Base-by-base conservation (phyloP, 2,888 invertebrate species). In the Autographa pulchrina region DNA sequence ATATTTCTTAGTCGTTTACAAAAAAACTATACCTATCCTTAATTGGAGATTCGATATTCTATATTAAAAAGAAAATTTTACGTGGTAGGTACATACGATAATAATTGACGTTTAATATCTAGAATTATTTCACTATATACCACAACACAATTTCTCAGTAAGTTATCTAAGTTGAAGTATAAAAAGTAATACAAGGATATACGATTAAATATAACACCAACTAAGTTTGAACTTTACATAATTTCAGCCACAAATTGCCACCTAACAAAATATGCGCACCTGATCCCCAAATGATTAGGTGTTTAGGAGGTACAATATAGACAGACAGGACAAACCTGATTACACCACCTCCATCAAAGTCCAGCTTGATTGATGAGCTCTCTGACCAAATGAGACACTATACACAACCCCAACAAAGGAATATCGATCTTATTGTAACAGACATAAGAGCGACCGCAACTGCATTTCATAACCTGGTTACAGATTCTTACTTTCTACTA, bases 281-380 rank as follows among this genome's bases (percentile, higher is more conserved):
- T 92, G 92, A 86, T 88, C 86, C 86, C 84, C 83, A 74, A 83
- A 92, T 91, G 92, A 90, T 89, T 85, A 90, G 86, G 86, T 89
- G 87, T 89, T 89, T 87, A 86, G 84, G 85, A 86, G 86, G 88
- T 85, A 85, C 84, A 78, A 78, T 83, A 86, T 82, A 86, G 90
- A 90, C 91, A 89, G 90, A 91, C 89, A 89, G 85, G 86, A 90
- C 92, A 91, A 93, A 93, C 93, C 90, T 88, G 92, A 94, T 93
- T 93, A 93, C 88, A 88, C 85, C 88, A 86, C 93, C 91, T 92
- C 91, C 93, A 91, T 93, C 93, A 93, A 91, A 88, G 91, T 92
- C 92, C 88, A 68, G 81, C 75, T 86, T 93, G 94, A 94, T 93
- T 93, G 94, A 94, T 94, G 93, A 90, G 88, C 75, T 86, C 81